phyloP scores from a whole-genome alignment of 2,113 vertebrate species.

The Neodon shergylaensis region DNA sequence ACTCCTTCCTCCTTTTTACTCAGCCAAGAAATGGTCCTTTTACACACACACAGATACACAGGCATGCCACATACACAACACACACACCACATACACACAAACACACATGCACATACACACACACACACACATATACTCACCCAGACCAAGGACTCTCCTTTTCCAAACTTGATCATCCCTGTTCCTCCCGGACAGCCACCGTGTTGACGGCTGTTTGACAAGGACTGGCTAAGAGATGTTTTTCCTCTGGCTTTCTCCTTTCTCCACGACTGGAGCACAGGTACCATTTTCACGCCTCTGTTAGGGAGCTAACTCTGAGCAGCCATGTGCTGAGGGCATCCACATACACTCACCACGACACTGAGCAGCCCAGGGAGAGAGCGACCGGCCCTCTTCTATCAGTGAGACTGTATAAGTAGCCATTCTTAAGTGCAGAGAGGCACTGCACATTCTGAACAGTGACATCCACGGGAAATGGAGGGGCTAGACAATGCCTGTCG shows the following conservation, averaged over 20 bases:
- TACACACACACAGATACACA: neutral
- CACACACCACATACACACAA: neutral
- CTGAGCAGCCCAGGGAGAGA: neutral
- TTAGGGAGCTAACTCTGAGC: neutral
- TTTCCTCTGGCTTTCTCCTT: neutral
- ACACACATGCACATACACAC: neutral
- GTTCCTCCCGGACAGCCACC: neutral
- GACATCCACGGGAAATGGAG: fast-evolving
- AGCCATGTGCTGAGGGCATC: neutral
- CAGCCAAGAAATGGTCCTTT: neutral
- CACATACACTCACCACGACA: neutral
- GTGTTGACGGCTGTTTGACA: neutral
- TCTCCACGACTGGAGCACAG: neutral
- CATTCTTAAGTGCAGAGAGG: neutral
- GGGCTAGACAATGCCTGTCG: neutral
- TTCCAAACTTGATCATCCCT: neutral
- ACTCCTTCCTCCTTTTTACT: neutral
- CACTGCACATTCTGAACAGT: neutral
- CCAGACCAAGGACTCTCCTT: neutral
- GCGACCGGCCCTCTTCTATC: neutral
- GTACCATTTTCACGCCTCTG: neutral
- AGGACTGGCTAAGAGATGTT: neutral
- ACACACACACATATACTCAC: fast-evolving
- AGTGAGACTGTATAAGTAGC: fast-evolving
- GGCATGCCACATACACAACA: too few species aligned